Evolutionary conservation across 2,113 vertebrate species (phyloP).

Genomic region (Phaethornis superciliosus): DNA sequence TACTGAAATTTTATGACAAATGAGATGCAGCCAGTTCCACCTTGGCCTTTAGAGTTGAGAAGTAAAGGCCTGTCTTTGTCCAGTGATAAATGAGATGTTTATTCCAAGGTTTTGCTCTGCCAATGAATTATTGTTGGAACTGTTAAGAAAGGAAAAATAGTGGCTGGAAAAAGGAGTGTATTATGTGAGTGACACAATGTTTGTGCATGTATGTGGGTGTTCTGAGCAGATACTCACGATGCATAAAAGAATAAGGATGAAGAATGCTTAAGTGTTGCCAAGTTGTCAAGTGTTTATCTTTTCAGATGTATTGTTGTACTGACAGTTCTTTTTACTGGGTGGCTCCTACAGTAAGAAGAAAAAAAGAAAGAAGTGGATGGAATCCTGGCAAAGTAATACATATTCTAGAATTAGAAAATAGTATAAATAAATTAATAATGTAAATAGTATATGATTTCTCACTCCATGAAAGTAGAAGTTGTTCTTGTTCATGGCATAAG

Average conservation of each 20-base stretch:
- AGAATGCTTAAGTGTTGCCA: conserved; percentile 51
- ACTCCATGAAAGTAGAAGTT: not conserved
- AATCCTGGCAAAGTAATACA: not conserved
- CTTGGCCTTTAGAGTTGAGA: conserved; percentile 30
- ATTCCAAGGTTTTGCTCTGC: conserved; percentile 58
- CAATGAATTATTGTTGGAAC: conserved; percentile 60
- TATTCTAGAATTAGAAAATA: not conserved
- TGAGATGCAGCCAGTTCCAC: conserved; percentile 43
- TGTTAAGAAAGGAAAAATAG: conserved; percentile 48
- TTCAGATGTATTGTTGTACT: conserved; percentile 11
- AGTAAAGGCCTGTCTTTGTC: conserved; percentile 56
- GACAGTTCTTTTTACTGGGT: not conserved
- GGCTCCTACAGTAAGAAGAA: not conserved
- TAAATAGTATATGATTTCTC: not conserved
- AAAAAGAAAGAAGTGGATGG: not conserved
- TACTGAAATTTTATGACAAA: conserved; percentile 41
- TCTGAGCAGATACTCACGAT: conserved; percentile 19
- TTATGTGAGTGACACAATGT: conserved; percentile 60
- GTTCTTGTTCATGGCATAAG: not conserved
- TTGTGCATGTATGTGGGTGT: conserved; percentile 59
- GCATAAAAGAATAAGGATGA: conserved; percentile 39
- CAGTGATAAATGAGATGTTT: conserved; percentile 59
- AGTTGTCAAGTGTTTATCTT: conserved; percentile 63
- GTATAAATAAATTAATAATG: not conserved
- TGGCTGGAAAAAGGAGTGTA: conserved; percentile 61